A percentile compares a stretch with the other conserved stretches of the same genome.
phyloP scores from a whole-genome alignment of 2,888 invertebrate species.

The Troilus luridus region DNA sequence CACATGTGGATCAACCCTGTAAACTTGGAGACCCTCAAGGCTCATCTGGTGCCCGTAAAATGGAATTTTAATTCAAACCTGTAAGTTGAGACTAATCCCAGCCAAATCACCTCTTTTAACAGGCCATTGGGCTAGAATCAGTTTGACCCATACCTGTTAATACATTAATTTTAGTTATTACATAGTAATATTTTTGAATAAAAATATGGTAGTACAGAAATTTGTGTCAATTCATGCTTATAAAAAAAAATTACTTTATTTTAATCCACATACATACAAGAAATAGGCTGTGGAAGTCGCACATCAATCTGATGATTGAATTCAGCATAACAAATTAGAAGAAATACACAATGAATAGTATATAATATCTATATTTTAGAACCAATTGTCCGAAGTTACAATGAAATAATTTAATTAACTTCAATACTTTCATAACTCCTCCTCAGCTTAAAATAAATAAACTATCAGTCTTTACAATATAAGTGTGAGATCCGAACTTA shows the following conservation, averaged over 20 bases:
- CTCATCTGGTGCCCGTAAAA: too few relatives aligned
- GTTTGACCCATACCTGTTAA: too few relatives aligned
- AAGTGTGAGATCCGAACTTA: constrained; percentile 28
- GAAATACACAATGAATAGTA: background rate
- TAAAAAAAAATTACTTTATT: background rate
- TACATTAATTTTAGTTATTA: too few relatives aligned
- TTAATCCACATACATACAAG: background rate
- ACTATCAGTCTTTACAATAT: background rate
- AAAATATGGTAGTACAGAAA: background rate
- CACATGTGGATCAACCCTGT: too few relatives aligned
- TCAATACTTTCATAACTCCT: background rate
- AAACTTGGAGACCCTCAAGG: too few relatives aligned
- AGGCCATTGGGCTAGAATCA: too few relatives aligned
- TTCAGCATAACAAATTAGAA: background rate
- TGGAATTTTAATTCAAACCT: too few relatives aligned
- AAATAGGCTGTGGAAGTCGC: background rate
- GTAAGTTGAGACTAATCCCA: too few relatives aligned
- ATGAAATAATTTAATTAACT: background rate
- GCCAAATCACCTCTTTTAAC: too few relatives aligned
- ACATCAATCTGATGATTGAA: background rate
- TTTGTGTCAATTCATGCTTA: background rate
- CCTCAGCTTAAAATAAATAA: background rate
- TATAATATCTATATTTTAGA: background rate
- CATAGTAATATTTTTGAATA: background rate
- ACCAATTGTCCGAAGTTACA: background rate